These are phyloP conservation scores for Pandemis cinnamomeana DNA, from an alignment of 2,888 invertebrate species.

Conservation along the genomic window DNA sequence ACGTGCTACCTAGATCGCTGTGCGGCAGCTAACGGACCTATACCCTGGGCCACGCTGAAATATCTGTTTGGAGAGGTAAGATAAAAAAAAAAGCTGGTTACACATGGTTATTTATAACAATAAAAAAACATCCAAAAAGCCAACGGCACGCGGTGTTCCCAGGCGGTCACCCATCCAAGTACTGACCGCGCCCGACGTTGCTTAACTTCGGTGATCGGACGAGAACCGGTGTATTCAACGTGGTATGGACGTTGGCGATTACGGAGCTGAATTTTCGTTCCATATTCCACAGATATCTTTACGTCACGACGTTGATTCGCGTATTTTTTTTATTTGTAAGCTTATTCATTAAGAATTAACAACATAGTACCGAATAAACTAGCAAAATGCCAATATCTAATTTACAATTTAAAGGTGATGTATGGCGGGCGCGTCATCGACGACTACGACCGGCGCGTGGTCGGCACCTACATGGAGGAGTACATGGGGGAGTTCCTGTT, in stretches of 20 bases:
- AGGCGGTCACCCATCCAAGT: constrained; percentile 53
- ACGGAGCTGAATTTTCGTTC: background rate
- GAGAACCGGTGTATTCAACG: constrained; percentile 51
- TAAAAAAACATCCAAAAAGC: constrained; percentile 42
- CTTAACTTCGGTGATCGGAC: constrained; percentile 54
- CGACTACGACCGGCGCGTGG: constrained; percentile 94
- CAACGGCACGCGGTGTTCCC: constrained; percentile 50
- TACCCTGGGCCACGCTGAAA: constrained; percentile 96
- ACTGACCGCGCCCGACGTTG: constrained; percentile 50
- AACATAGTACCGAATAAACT: too few relatives aligned
- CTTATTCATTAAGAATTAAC: too few relatives aligned
- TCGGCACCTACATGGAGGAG: constrained; percentile 95
- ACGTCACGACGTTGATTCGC: too few relatives aligned
- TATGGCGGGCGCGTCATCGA: constrained; percentile 97
- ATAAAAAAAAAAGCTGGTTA: background rate
- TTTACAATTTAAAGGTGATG: constrained; percentile 87
- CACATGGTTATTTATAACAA: background rate
- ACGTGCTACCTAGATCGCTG: constrained; percentile 93
- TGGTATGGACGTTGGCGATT: constrained; percentile 48
- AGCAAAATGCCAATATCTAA: too few relatives aligned
- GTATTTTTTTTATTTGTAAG: too few relatives aligned
- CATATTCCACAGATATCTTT: background rate
- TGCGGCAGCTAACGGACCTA: constrained; percentile 82
- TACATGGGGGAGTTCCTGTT: constrained; percentile 98
- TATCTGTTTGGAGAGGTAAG: constrained; percentile 95